Evolutionary conservation across 2,797 vertebrate species (phyloP), one percentile per base, ranked within the genome.

Genomic region (Phoxinus dragarum): DNA sequence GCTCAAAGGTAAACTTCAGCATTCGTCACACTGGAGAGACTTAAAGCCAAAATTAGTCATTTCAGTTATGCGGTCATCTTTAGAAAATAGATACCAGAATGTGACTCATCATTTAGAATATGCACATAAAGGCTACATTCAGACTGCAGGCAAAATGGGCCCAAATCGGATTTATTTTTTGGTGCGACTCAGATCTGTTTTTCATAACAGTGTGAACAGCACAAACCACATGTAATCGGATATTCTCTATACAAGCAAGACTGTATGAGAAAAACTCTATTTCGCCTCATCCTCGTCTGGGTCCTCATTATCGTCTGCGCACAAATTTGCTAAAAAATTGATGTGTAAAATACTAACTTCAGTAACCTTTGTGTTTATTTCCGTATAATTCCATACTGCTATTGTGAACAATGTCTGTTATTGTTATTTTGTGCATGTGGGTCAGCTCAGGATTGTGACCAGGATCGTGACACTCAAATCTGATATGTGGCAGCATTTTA

Each of bases 1-100:
- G 61, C 78, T 80, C 44, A 80, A 52, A 80, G 44, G 42, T 68
- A 68, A 68, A 80, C 61, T 68, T 54, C 38, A 80, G 64, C 34
- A 56, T 69, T 42, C 1, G 34, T 81, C 79, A 81, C 66, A 81
- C 79, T 54, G 47, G 36, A 81, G 19, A n/a, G 12, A 68, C 44
- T 52, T 52, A 9, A 54, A 12, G 44, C 23, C 49, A 56, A 40
- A 81, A 81, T 68, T 56, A 12, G 14, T 81, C 3, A 71, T 81
- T 81, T 81, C 44, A 52, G 34, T 69, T 54, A 52, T n/a, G 21
- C 21, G 42, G 59, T 56, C 21, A 52, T n/a, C 21, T 80, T 80
- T 36, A 52, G 19, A 27, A 80, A 34, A 23, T 21, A 47, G 3
- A 77, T 38, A 21, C 21, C 73, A 54, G 27, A 21, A 36, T 4